Evolutionary conservation across 2,888 invertebrate species (phyloP).

Genomic region (Drosophila sordidula): DNA sequence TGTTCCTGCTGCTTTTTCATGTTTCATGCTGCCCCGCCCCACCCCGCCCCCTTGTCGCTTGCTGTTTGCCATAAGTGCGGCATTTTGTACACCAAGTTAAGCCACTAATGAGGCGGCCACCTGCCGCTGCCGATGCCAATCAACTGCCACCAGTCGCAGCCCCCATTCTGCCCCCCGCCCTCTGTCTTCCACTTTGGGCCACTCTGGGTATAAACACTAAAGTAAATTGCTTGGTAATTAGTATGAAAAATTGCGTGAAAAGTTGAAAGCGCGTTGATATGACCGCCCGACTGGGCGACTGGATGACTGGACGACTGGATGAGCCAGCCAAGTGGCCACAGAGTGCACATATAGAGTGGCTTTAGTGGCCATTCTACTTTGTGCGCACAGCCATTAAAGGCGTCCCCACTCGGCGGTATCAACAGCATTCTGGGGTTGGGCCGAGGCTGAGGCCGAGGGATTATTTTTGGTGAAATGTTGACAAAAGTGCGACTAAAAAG

Average conservation of each 20-base stretch:
- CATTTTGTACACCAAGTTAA: slow-evolving; percentile 76
- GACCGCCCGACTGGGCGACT: slow-evolving; percentile 4
- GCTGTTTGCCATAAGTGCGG: slow-evolving; percentile 74
- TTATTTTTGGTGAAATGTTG: too few relatives aligned
- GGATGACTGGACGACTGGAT: not conserved
- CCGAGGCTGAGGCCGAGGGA: too few relatives aligned
- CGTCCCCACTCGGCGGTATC: too few relatives aligned
- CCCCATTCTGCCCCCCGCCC: not conserved
- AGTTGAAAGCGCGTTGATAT: slow-evolving; percentile 49
- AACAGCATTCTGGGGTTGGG: not conserved
- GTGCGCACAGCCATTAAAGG: too few relatives aligned
- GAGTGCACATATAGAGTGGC: slow-evolving; percentile 6
- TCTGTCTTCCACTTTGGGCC: not conserved
- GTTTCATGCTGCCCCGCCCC: slow-evolving; percentile 56
- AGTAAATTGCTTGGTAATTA: slow-evolving; percentile 81
- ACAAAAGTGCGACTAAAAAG: too few relatives aligned
- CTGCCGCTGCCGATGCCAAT: slow-evolving; percentile 80
- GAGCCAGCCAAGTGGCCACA: slow-evolving; percentile 21
- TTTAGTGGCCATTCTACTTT: not conserved
- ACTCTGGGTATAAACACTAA: slow-evolving; percentile 71
- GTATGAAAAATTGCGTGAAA: slow-evolving; percentile 76
- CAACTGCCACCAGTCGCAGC: slow-evolving; percentile 53
- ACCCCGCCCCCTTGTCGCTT: slow-evolving; percentile 23
- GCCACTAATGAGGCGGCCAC: slow-evolving; percentile 79
- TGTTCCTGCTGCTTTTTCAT: slow-evolving; percentile 60